phyloP scores from a whole-genome alignment of 2,888 invertebrate species.

The Heliconius charithonia region DNA sequence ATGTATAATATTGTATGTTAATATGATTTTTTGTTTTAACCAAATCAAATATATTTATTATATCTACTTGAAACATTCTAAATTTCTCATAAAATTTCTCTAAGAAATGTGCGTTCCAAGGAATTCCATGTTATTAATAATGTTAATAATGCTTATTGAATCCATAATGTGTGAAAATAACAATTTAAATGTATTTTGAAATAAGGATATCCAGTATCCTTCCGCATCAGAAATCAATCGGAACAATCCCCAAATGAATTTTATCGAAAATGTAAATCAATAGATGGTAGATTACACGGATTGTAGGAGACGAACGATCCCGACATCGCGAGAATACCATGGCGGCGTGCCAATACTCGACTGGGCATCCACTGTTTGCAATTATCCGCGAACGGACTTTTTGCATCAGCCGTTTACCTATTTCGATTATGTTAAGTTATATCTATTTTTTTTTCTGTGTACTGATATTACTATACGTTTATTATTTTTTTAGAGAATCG shows the following conservation, averaged over 20 bases:
- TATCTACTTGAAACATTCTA: no score
- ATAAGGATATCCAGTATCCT: neutral
- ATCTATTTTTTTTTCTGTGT: neutral
- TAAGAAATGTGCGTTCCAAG: no score
- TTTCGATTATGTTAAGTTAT: slow-evolving; percentile 27
- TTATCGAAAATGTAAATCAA: slow-evolving; percentile 40
- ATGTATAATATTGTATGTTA: slow-evolving; percentile 8
- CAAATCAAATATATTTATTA: no score
- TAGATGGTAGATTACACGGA: slow-evolving; percentile 40
- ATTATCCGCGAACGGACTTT: slow-evolving; percentile 34
- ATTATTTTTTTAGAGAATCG: neutral
- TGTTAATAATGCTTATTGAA: no score
- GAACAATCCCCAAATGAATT: slow-evolving; percentile 29
- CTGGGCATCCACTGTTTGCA: slow-evolving; percentile 40
- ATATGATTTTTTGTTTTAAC: neutral
- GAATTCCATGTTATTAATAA: no score
- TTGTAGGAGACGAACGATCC: slow-evolving; percentile 42
- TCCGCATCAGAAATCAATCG: neutral
- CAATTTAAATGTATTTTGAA: neutral
- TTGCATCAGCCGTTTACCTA: slow-evolving; percentile 26
- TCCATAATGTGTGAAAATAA: neutral
- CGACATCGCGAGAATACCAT: slow-evolving; percentile 44
- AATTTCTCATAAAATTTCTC: no score
- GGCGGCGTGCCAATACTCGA: slow-evolving; percentile 47
- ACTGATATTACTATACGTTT: neutral